A percentile compares a stretch with the other conserved stretches of the same genome.
Evolutionary conservation across 2,888 invertebrate species (phyloP).

Genomic region (Gryllus longicercus): DNA sequence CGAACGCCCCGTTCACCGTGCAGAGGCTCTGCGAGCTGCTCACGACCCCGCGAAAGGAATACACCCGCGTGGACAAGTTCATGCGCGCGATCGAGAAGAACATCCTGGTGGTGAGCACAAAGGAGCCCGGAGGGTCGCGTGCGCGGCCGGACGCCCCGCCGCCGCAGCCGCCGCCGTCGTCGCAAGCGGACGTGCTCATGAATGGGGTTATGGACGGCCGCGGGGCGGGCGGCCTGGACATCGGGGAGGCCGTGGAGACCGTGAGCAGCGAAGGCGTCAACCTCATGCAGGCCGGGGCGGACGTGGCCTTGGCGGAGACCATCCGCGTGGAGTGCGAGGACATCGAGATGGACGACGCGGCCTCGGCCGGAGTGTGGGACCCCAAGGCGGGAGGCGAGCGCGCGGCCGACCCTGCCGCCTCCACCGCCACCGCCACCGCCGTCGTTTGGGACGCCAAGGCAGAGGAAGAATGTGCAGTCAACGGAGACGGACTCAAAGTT

Average conservation of each 20-base stretch:
- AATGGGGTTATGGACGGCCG: constrained; percentile 35
- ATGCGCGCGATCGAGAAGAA: constrained; percentile 96
- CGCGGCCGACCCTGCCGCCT: neutral
- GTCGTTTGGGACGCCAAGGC: neutral
- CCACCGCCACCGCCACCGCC: neutral
- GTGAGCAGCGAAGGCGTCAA: constrained; percentile 35
- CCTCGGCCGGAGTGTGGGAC: neutral
- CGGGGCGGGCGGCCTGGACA: constrained; percentile 31
- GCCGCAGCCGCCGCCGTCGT: neutral
- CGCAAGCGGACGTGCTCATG: constrained; percentile 31
- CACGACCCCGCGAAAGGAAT: constrained; percentile 87
- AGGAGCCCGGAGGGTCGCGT: constrained; percentile 49
- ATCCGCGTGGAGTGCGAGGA: constrained; percentile 25
- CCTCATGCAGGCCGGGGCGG: constrained; percentile 30
- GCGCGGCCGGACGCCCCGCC: constrained; percentile 27
- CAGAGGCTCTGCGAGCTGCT: constrained; percentile 93
- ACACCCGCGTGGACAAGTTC: constrained; percentile 92
- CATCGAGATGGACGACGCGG: constrained; percentile 28
- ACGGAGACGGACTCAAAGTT: neutral
- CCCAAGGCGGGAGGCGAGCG: neutral
- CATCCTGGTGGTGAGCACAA: constrained; percentile 72
- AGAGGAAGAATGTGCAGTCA: neutral
- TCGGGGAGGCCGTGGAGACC: constrained; percentile 35
- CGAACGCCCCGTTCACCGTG: constrained; percentile 91
- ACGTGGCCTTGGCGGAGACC: neutral